Evolutionary conservation across 1,140 invertebrate genomes (phyloP), one percentile per base, ranked within the genome.

Genomic region (Aphelenchoides avenae): DNA sequence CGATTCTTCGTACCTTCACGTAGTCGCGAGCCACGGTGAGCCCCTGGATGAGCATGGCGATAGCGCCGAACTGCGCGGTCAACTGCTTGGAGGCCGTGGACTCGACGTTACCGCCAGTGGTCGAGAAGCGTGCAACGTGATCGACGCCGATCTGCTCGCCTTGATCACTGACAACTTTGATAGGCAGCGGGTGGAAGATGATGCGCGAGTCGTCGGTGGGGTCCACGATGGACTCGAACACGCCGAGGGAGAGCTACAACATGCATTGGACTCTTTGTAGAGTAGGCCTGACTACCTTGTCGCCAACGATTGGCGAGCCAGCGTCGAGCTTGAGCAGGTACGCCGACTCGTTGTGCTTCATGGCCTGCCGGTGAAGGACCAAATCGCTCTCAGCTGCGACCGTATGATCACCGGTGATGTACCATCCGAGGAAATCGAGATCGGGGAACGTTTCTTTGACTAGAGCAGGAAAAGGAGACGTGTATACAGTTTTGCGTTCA

Each of bases 61-160:
- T 40, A 7, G 64, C 64, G 9, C 63, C 66, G 18, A 58, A 46
- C 42, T 65, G 63, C 1, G 61, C 64, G 18, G 27, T 27, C 29
- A 65, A 34, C 15, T 68, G 43, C 64, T 70, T 65, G 5, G 63
- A 68, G 24, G 56, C 30, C 13, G 48, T 65, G 9, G 64, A 50
- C 30, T 65, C 63, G 18, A 37, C 29, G 9, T 20, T 42, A 15
- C 46, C 65, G 36, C 59, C 59, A 6, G 31, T 24, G 15, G 22
- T 42, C 0, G 63, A 70, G 34, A 46, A 69, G 18, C 63, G 57
- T 5, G 63, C 63, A 18, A 65, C 63, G 40, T 65, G 63, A 43
- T 65, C 63, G 3, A 65, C 34, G 29, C 63, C 66, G 27, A 65
- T 65, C 33, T 69, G 65, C 44, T 65, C 63, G 5, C 64, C 66